Base-by-base conservation (phyloP, 2,113 vertebrate species). In the Phaetusa simplex region DNA sequence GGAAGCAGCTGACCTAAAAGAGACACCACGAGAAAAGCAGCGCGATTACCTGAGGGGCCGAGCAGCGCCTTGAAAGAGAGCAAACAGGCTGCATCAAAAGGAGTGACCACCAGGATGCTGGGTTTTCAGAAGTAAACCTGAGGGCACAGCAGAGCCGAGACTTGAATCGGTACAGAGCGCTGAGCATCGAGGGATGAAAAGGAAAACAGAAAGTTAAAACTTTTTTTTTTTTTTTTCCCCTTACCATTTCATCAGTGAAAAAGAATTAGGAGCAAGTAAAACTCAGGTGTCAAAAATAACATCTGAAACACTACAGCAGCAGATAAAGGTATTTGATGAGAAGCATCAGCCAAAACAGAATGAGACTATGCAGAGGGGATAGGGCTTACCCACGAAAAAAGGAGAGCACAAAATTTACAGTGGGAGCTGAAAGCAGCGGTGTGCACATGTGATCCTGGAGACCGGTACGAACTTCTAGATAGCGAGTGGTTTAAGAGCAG, bases 21-120 rank as follows among this genome's bases (percentile, higher is more conserved):
- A 77, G 30, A 72, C 5, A 11, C 81, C 66, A 53, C 40, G 52
- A 95, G 81, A 93, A 93, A 93, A 93, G 93, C 32, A 66, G 24
- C 15, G 7, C 32, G 79, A 89, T 93, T 93, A 62, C 88, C 70
- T 50, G 45, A 91, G 67, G 71, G 90, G 78, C 93, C 82, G 92
- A 95, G 90, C 66, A 92, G 87, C 93, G 92, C 93, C 96, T 82
- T 80, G 90, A 93, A 94, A 95, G 62, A 70, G 73, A 96, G 92
- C 84, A 89, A 95, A 93, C 90, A 94, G 72, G 38, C 56, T 43
- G 69, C 82, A 94, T 96, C 95, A 96, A 95, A 96, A 96, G 53
- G 34, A 94, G 36, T 87, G 90, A 86, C 85, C 87, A 94, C 93
- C 74, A 76, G 95, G 78, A 95, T 88, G 85, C 85, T 87, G 90